Evolutionary conservation across 2,797 vertebrate species (phyloP), one percentile per base, ranked within the genome.

Genomic region (Poecilia picta): DNA sequence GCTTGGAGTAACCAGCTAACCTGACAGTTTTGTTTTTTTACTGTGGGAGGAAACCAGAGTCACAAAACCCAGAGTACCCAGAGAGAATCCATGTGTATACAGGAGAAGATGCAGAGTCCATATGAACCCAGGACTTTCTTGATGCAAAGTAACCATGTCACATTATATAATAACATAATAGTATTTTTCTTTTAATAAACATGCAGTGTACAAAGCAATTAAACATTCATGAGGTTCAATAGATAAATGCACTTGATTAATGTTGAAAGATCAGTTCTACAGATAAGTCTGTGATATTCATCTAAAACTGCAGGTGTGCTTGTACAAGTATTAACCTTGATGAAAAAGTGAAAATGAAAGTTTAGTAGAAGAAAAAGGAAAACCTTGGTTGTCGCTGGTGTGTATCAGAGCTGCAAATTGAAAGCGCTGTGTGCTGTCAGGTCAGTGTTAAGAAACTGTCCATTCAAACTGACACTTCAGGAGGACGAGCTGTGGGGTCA

Each of bases 401-500:
- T 76, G 72, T 81, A 73, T 83, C 36, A 45, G 80, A 78, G 43
- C 6, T 7, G 43, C 45, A 74, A 71, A 55, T 23, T 72, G n/a
- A 68, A 81, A 86, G 78, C 1, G 23, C 81, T 75, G 31, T 3
- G n/a, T 2, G 12, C 73, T 79, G 83, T 88, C 84, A 82, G 75
- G 84, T 74, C 20, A 64, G 70, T 76, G 78, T 85, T 36, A 28
- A 41, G 28, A 72, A 84, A 78, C 81, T 86, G 86, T 90, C 81
- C 79, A 51, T 86, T 85, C 78, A 79, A 41, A 76, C 78, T 10
- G 28, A 78, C 70, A 39, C 83, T 82, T 83, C 73, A n/a, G 41
- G 41, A 81, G 73, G 76, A 86, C 55, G 78, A 76, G 83, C 72
- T 75, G 66, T 64, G 46, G 84, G 92, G 88, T 89, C 88, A 89